Base-by-base conservation (phyloP, 2,888 invertebrate genomes). In the Drosophila putrida region DNA sequence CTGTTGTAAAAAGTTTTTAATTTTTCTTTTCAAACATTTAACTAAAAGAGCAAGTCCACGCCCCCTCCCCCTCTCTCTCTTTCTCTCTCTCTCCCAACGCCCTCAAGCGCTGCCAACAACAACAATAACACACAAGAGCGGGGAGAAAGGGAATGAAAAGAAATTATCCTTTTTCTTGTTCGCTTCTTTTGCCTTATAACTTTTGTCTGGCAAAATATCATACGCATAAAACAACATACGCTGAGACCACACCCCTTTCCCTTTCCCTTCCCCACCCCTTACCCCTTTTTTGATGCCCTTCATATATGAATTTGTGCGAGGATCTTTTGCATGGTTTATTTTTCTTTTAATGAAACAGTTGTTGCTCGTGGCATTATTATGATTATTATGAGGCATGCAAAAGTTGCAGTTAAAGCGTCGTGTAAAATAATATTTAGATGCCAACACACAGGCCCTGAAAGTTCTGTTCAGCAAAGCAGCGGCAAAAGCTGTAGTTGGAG, bases 21-120 rank as follows among this genome's bases (percentile, higher is more conserved):
- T 84, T 84, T 89, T 88, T 89, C 88, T 84, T 84, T 84, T 88
- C 85, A 88, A 89, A 84, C 88, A 84, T 89, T 89, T 84, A 85
- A 84, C 84, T 88, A 85, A 89, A 89, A 89, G 83, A 85, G 82
- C 82, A 89, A 88, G 73, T 67, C 79, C 57, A 57, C 53, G 46
- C 68, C 54, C 57, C 75, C 49, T 10, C 9, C 4, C 39, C 5
- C 49, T 5, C 10, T 9, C 15, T 6, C 11, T 11, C 50, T 2
- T 6, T 2, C 46, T 10, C 4, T 4, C 9, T 4, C 11, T 2
- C 6, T 4, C 28, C 33, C 25, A 20, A 39, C 41, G 64, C 64
- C 54, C 63, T 49, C 53, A 46, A 71, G 71, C 63, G 53, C 53
- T 57, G 44, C 43, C 38, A 50, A 35, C 67, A 44, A 35, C 51